These are phyloP conservation scores for Callosobruchus maculatus DNA, from an alignment of 2,888 invertebrate species.

Conservation along the genomic window DNA sequence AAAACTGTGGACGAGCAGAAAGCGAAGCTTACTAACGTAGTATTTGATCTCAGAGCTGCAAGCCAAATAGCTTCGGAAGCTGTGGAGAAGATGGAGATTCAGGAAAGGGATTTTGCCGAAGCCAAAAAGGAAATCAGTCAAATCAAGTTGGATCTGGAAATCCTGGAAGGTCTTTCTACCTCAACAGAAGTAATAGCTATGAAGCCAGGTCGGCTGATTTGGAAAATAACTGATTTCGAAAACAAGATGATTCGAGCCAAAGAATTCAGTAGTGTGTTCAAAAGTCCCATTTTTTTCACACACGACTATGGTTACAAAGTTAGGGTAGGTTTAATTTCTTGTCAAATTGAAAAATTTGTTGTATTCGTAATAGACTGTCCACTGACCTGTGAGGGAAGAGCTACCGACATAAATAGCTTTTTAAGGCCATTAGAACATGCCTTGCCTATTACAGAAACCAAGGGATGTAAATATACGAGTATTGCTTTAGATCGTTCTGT, in stretches of 20 bases:
- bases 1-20: constrained; percentile 45
- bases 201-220: constrained; percentile 46
- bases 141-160: constrained; percentile 49
- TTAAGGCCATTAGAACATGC: too few species aligned
- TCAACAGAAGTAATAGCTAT: constrained; percentile 14
- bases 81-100: constrained; percentile 52
- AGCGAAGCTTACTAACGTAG: constrained; percentile 49
- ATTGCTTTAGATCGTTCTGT: too few species aligned
- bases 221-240: constrained; percentile 66
- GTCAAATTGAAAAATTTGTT: too few species aligned
- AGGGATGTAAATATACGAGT: too few species aligned
- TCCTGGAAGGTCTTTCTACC: constrained; percentile 44
- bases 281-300: constrained; percentile 67
- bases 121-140: constrained; percentile 47
- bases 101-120: constrained; percentile 47
- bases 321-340: constrained; percentile 50
- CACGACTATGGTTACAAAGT: constrained; percentile 72
- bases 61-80: constrained; percentile 53
- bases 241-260: constrained; percentile 66
- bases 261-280: constrained; percentile 59
- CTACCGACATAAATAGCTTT: too few species aligned
- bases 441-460: too few species aligned
- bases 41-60: constrained; percentile 52
- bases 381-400: too few species aligned
- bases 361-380: too few species aligned